phyloP scores from a whole-genome alignment of 1,140 invertebrate genomes.

The Bursaphelenchus mucronatus region DNA sequence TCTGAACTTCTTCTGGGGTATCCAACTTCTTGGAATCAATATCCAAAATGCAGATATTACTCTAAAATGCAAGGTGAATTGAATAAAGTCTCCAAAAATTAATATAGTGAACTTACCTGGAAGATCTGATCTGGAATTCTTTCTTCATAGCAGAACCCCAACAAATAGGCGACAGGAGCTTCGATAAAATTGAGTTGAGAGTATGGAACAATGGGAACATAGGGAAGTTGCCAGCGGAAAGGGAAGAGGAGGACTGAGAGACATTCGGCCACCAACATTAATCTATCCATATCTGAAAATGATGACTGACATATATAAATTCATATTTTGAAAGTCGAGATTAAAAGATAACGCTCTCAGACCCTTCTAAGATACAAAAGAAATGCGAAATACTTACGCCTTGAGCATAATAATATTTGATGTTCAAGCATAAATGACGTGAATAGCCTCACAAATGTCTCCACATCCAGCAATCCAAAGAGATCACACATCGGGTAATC shows the following conservation, averaged over 20 bases:
- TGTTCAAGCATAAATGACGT: constrained; percentile 92
- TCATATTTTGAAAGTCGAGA: not conserved
- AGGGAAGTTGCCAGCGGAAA: constrained; percentile 95
- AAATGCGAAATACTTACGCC: constrained; percentile 66
- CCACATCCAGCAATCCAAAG: constrained; percentile 70
- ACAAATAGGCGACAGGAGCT: constrained; percentile 96
- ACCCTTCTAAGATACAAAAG: not conserved
- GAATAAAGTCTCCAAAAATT: not conserved
- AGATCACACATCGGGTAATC: constrained; percentile 85
- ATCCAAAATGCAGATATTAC: constrained; percentile 88
- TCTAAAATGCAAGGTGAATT: constrained; percentile 59
- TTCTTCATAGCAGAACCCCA: constrained; percentile 71
- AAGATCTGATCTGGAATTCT: constrained; percentile 66
- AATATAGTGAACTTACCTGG: constrained; percentile 63
- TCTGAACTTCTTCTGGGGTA: constrained; percentile 86
- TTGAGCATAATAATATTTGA: constrained; percentile 86
- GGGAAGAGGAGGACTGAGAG: constrained; percentile 84
- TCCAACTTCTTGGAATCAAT: constrained; percentile 85
- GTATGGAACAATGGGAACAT: constrained; percentile 93
- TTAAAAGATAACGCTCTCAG: not conserved
- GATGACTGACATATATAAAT: not conserved
- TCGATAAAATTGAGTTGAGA: constrained; percentile 92
- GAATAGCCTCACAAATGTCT: constrained; percentile 85
- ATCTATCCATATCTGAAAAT: constrained; percentile 77
- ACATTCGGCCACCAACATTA: constrained; percentile 94